phyloP scores from a whole-genome alignment of 2,797 vertebrate genomes.

The Sciurus vulgaris region DNA sequence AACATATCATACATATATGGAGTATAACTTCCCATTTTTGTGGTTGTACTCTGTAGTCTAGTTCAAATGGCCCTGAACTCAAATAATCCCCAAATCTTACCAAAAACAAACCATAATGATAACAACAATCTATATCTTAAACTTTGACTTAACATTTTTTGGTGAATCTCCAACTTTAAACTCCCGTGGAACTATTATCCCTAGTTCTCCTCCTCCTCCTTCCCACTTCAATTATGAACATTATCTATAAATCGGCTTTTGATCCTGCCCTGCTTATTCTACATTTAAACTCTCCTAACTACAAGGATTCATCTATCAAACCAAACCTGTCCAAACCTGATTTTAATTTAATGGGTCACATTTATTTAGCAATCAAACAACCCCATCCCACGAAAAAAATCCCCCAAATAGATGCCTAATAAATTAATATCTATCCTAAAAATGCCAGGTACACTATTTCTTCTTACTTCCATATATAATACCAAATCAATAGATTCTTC shows the following conservation, averaged over 20 bases:
- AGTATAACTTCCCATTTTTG: too few relatives aligned
- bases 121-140: slow-evolving; percentile 6
- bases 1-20: too few relatives aligned
- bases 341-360: slow-evolving; percentile 45
- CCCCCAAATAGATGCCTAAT: slow-evolving; percentile 18
- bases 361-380: slow-evolving; percentile 53
- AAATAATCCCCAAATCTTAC: neutral
- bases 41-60: neutral
- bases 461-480: slow-evolving; percentile 10
- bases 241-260: slow-evolving; percentile 24
- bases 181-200: neutral
- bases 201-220: neutral
- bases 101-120: slow-evolving; percentile 48
- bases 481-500: slow-evolving; percentile 30
- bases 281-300: slow-evolving; percentile 35
- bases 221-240: neutral
- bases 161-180: slow-evolving; percentile 15
- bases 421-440: slow-evolving; percentile 55
- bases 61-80: slow-evolving; percentile 16
- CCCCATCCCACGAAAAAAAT: neutral
- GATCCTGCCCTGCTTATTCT: neutral
- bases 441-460: neutral
- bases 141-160: neutral
- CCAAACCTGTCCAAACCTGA: neutral
- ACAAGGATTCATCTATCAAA: slow-evolving; percentile 44